A percentile compares a stretch with the other conserved stretches of the same genome.
Evolutionary conservation across 2,888 invertebrate genomes (phyloP).

Genomic region (Eustalomyia histrio): DNA sequence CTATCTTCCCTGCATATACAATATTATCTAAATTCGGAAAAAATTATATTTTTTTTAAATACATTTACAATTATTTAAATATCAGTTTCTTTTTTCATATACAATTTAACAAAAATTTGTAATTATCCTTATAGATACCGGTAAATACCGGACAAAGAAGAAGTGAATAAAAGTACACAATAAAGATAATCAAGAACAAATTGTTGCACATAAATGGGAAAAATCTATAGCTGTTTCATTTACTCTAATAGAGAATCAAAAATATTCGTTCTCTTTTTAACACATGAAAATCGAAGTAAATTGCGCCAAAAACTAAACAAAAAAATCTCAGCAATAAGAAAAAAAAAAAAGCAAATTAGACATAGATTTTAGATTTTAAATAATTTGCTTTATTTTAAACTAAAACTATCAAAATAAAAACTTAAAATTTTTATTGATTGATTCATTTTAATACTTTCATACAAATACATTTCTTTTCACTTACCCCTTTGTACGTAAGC

Average conservation of each 20-base stretch:
- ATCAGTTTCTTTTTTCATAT: too few species aligned
- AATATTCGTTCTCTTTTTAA: slow-evolving; percentile 34
- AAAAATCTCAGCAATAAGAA: slow-evolving; percentile 41
- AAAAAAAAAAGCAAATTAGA: slow-evolving; percentile 5
- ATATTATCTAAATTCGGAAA: too few species aligned
- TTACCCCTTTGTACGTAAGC: not conserved
- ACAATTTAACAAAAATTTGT: too few species aligned
- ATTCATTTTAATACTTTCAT: not conserved
- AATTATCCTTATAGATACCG: slow-evolving; percentile 43
- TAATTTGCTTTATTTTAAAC: not conserved
- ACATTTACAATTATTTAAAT: too few species aligned
- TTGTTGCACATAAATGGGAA: slow-evolving; percentile 55
- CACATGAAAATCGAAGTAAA: slow-evolving; percentile 60
- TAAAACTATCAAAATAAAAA: too few species aligned
- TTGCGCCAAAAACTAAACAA: slow-evolving; percentile 74
- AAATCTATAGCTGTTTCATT: slow-evolving; percentile 34
- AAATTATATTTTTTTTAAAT: too few species aligned
- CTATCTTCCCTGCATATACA: too few species aligned
- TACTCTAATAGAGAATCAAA: not conserved
- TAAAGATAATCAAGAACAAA: slow-evolving; percentile 35
- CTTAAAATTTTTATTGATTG: too few species aligned
- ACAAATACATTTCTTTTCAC: not conserved
- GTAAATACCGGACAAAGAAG: slow-evolving; percentile 26
- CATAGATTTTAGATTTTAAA: not conserved
- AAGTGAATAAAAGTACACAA: slow-evolving; percentile 50